A percentile compares a stretch with the other conserved stretches of the same genome.
phyloP scores from a whole-genome alignment of 2,888 invertebrate species.

The Tromatobia lineatoria region DNA sequence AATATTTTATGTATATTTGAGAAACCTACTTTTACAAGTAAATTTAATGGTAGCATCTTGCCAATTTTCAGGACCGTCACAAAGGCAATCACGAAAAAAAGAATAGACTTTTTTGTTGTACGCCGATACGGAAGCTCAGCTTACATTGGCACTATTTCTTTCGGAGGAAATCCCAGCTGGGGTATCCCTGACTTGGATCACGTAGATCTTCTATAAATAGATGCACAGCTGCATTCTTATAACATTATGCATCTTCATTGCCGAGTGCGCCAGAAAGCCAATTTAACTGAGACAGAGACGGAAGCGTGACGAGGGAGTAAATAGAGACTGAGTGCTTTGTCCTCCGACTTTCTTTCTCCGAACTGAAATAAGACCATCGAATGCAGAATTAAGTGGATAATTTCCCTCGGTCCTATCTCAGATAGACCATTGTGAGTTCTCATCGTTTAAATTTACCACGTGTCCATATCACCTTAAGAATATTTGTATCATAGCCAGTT shows the following conservation, averaged over 20 bases:
- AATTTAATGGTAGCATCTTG: background rate
- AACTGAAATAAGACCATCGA: background rate
- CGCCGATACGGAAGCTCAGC: background rate
- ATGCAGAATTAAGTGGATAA: constrained; percentile 13
- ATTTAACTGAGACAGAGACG: constrained; percentile 1
- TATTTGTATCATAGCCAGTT: no score
- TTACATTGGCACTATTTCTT: constrained; percentile 13
- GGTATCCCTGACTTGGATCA: constrained; percentile 38
- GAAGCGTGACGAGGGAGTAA: background rate
- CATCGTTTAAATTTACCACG: background rate
- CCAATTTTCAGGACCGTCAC: background rate
- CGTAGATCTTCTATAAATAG: constrained; percentile 51
- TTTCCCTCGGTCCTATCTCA: constrained; percentile 12
- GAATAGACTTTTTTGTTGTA: background rate
- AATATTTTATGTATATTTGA: background rate
- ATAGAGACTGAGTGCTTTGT: constrained; percentile 23
- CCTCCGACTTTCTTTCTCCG: constrained; percentile 22
- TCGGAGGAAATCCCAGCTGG: constrained; percentile 30
- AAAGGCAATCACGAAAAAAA: background rate
- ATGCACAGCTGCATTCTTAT: constrained; percentile 25
- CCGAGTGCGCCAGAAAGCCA: constrained; percentile 31
- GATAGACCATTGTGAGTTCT: background rate
- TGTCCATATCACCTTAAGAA: background rate
- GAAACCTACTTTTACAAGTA: background rate
- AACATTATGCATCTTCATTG: constrained; percentile 29